Percentiles rank a stretch among this genome's conserved stretches.
Evolutionary conservation across 2,113 vertebrate species (phyloP).

Genomic region (Rhea pennata): DNA sequence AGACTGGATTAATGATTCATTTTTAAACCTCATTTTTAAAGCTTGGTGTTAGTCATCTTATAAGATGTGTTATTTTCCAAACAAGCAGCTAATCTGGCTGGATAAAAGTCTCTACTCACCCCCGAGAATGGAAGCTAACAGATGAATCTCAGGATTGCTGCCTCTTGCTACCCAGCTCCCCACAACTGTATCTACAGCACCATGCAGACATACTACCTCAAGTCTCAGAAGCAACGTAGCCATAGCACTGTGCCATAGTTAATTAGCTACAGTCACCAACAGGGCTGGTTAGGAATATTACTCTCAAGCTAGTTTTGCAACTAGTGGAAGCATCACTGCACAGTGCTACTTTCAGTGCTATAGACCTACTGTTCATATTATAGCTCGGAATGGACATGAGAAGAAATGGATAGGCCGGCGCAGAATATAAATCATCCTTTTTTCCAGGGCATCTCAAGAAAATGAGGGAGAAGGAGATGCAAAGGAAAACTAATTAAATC

Average conservation of each 20-base stretch:
- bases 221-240: background rate
- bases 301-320: background rate
- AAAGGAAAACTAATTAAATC: background rate
- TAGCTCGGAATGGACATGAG: background rate
- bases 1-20: background rate
- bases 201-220: accelerated
- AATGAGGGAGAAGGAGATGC: background rate
- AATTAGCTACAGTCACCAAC: background rate
- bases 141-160: accelerated
- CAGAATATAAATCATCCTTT: background rate
- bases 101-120: background rate
- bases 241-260: background rate
- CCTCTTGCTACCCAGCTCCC: background rate
- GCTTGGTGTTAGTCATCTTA: background rate
- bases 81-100: background rate
- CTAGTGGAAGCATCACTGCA: accelerated
- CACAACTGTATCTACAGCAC: background rate
- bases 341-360: accelerated
- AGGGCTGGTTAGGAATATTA: background rate
- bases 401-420: background rate
- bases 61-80: background rate
- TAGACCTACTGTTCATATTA: background rate
- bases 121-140: background rate
- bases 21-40: slow-evolving; percentile 8
- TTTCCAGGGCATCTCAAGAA: background rate